Evolutionary conservation across 2,113 vertebrate genomes (phyloP).

Genomic region (Neomonachus schauinslandi): DNA sequence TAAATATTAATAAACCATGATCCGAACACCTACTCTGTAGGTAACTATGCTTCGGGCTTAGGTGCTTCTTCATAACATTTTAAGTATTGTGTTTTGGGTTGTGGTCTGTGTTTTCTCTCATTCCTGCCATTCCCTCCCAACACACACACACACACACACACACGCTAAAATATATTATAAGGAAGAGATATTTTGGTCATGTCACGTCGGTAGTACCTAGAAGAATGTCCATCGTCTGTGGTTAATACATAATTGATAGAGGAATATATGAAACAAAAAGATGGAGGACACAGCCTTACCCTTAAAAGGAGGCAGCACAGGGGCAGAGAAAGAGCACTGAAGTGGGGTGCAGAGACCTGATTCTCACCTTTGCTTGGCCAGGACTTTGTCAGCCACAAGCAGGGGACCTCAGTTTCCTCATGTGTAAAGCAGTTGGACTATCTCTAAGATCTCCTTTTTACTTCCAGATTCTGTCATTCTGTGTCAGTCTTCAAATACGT

Average conservation of each 20-base stretch:
- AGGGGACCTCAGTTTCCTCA: neutral
- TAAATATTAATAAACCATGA: neutral
- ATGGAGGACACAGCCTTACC: neutral
- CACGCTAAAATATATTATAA: neutral
- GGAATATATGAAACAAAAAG: neutral
- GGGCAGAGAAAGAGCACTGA: neutral
- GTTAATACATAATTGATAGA: neutral
- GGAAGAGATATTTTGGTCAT: neutral
- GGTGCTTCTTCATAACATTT: neutral
- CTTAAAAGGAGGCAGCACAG: neutral
- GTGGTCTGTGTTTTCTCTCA: neutral
- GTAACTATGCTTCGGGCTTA: neutral
- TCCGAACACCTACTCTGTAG: neutral
- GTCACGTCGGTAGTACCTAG: neutral
- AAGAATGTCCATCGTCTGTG: neutral
- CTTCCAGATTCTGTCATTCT: neutral
- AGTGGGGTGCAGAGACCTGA: neutral
- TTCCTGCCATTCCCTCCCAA: neutral
- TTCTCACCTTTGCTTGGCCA: neutral
- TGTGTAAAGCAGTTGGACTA: neutral
- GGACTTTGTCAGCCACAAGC: neutral
- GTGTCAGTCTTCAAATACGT: neutral
- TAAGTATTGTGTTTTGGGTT: neutral
- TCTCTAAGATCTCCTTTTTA: neutral
- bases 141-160: neutral